Evolutionary conservation across 2,113 vertebrate species (phyloP).

Genomic region (Heteronetta atricapilla): DNA sequence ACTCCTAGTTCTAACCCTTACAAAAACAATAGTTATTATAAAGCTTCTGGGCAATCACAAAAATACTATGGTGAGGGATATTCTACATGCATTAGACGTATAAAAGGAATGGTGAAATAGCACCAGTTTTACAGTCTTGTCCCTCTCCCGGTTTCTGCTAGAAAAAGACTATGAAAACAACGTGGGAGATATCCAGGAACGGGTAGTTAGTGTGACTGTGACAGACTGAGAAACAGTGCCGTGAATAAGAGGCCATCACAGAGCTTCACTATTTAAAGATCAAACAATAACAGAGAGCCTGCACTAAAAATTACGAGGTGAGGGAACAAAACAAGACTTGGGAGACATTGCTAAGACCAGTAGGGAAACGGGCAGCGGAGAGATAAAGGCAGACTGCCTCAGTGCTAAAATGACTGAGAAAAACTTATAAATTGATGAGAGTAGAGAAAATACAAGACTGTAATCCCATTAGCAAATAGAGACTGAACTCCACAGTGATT

Average conservation of each 20-base stretch:
- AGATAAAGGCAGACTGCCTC: neutral
- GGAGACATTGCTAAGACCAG: neutral
- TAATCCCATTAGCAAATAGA: constrained; percentile 46
- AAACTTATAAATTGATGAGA: constrained; percentile 17
- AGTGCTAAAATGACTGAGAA: constrained; percentile 1
- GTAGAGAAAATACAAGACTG: constrained; percentile 35
- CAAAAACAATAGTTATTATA: neutral
- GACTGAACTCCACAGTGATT: constrained; percentile 15
- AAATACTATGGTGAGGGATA: neutral
- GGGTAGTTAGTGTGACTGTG: neutral
- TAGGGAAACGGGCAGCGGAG: neutral
- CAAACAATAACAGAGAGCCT: neutral
- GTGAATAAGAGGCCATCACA: neutral
- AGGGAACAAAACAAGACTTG: neutral
- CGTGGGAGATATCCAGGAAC: neutral
- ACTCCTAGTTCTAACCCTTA: neutral
- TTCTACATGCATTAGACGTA: neutral
- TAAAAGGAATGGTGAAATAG: neutral
- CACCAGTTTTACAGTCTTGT: neutral
- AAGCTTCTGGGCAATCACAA: neutral
- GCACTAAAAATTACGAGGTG: neutral
- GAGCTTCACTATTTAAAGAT: neutral
- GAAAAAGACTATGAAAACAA: neutral
- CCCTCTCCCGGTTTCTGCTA: neutral
- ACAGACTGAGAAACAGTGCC: neutral